These are phyloP conservation scores for Geophilus truncorum DNA, from an alignment of 2,888 invertebrate genomes.

Conservation along the genomic window DNA sequence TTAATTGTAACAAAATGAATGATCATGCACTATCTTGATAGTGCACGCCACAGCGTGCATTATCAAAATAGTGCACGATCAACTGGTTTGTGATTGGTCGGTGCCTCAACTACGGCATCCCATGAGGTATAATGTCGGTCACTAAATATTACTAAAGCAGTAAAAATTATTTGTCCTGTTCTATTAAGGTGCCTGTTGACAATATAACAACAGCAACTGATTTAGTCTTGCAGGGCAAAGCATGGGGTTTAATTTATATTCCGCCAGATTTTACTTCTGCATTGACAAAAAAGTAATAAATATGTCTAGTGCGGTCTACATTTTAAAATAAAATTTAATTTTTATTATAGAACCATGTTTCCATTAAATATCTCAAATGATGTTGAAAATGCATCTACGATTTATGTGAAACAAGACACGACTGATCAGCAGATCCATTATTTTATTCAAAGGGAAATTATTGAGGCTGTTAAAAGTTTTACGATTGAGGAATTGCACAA, in stretches of 20 bases:
- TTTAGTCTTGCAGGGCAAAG: not conserved
- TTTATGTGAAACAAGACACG: not conserved
- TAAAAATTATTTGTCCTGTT: not conserved
- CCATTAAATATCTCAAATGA: not conserved
- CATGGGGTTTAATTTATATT: constrained; percentile 1
- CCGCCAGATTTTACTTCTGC: not conserved
- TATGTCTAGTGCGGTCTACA: too few relatives aligned
- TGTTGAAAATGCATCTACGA: not conserved
- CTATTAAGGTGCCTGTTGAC: not conserved
- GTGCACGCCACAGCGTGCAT: too few relatives aligned
- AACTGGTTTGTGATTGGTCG: too few relatives aligned
- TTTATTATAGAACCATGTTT: not conserved
- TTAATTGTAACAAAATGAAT: too few relatives aligned
- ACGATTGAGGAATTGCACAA: not conserved
- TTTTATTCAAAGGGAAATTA: not conserved
- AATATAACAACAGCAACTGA: not conserved
- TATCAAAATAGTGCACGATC: too few relatives aligned
- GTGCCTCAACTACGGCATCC: too few relatives aligned
- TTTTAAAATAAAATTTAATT: too few relatives aligned
- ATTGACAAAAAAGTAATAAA: not conserved
- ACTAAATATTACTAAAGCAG: too few relatives aligned
- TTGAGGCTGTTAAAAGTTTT: not conserved
- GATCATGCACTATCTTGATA: too few relatives aligned
- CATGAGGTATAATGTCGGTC: too few relatives aligned
- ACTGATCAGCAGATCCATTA: not conserved